phyloP scores from a whole-genome alignment of 2,797 vertebrate genomes.

The Erpetoichthys calabaricus region DNA sequence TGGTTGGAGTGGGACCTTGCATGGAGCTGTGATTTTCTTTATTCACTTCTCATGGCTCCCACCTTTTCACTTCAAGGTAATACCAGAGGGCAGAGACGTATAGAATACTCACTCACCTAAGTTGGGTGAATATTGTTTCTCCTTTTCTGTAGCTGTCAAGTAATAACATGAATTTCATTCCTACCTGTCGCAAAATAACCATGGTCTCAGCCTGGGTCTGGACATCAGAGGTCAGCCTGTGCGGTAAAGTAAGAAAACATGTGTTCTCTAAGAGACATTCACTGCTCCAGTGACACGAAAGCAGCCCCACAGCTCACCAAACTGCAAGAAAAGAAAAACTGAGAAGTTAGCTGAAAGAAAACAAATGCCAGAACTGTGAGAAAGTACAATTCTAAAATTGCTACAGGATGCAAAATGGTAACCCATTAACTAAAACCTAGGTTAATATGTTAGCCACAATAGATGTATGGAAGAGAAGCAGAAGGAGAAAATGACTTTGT shows the following conservation, averaged over 20 bases:
- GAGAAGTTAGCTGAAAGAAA: background rate
- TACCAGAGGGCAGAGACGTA: no score
- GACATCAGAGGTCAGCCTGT: constrained; percentile 32
- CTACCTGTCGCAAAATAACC: constrained; percentile 54
- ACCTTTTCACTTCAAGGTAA: no score
- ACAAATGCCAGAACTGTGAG: background rate
- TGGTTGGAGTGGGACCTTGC: no score
- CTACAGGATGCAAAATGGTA: background rate
- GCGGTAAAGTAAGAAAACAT: background rate
- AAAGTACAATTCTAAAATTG: background rate
- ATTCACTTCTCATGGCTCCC: no score
- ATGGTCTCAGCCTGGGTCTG: constrained; percentile 27
- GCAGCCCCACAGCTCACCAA: background rate
- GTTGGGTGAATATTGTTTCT: no score
- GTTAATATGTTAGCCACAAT: background rate
- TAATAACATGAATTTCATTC: background rate
- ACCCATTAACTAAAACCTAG: background rate
- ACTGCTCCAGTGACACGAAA: constrained; percentile 2
- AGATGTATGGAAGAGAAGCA: no score
- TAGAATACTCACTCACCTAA: no score
- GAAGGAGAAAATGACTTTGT: no score
- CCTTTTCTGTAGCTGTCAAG: no score
- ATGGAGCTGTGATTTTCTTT: no score
- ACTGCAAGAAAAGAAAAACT: background rate
- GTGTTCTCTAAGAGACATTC: no score